Evolutionary conservation across 2,113 vertebrate genomes (phyloP).

Genomic region (Capricornis sumatraensis): DNA sequence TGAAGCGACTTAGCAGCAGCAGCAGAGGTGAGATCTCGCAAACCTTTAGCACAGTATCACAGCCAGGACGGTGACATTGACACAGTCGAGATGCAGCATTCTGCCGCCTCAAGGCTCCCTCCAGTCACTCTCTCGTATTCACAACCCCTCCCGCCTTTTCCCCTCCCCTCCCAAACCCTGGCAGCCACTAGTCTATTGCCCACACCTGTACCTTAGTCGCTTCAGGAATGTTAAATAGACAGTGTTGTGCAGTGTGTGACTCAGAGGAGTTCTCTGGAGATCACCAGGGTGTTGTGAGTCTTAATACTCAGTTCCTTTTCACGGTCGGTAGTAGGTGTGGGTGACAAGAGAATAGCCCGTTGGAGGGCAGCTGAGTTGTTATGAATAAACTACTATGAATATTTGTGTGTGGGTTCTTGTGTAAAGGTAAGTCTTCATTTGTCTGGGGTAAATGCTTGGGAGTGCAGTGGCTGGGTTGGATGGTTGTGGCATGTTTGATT

Average conservation of each 20-base stretch:
- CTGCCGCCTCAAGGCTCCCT: not conserved
- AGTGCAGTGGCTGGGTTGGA: too few relatives aligned
- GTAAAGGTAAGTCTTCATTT: not conserved
- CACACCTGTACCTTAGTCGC: not conserved
- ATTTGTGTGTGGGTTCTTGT: too few relatives aligned
- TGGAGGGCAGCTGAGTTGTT: not conserved
- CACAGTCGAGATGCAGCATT: not conserved
- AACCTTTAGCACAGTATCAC: not conserved
- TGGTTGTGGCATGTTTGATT: not conserved
- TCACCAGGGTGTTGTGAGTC: not conserved
- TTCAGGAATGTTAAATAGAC: not conserved
- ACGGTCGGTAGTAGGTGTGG: not conserved
- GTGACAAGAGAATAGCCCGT: not conserved
- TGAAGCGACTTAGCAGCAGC: too few relatives aligned
- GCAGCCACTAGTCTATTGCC: not conserved
- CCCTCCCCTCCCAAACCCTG: not conserved
- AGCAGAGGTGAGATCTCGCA: too few relatives aligned
- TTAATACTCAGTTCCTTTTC: not conserved
- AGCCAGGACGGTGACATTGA: not conserved
- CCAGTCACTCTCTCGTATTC: fast-evolving
- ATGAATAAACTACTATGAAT: not conserved
- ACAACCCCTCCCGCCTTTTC: not conserved
- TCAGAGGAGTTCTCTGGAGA: not conserved
- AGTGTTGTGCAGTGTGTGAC: not conserved
- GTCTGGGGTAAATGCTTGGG: not conserved